Conservation (phyloP, 2,888 invertebrate species). For the Shargacucullia verbasci region DNA sequence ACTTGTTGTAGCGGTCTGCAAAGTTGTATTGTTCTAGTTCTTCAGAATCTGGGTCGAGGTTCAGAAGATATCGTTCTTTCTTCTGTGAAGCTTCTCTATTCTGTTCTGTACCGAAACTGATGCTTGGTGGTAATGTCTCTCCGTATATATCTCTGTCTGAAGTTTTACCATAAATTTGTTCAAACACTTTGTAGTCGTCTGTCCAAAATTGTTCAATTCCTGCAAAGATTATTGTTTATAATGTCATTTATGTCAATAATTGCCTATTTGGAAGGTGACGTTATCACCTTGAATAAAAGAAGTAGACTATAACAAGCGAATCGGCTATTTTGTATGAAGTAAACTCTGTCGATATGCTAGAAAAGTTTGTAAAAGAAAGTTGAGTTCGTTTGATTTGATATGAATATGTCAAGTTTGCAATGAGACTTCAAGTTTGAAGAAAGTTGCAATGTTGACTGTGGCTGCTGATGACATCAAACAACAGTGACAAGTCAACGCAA, state of each 20-base stretch:
- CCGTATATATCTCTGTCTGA: constrained; percentile 82
- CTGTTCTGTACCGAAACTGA: constrained; percentile 52
- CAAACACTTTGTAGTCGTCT: constrained; percentile 81
- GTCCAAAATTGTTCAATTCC: constrained; percentile 81
- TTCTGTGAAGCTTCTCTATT: constrained; percentile 71
- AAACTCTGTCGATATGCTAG: too few relatives aligned
- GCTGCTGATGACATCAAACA: constrained; percentile 29
- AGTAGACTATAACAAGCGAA: too few relatives aligned
- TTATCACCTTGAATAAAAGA: too few relatives aligned
- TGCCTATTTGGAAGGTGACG: too few relatives aligned
- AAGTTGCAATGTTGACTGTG: constrained; percentile 31
- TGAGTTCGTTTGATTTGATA: too few relatives aligned
- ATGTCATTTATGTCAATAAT: too few relatives aligned
- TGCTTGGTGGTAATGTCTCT: constrained; percentile 67
- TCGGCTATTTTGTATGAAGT: too few relatives aligned
- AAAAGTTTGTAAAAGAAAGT: too few relatives aligned
- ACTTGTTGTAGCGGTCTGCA: constrained; percentile 65
- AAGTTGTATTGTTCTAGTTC: constrained; percentile 61
- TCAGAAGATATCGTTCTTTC: constrained; percentile 65
- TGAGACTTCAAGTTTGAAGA: constrained; percentile 7
- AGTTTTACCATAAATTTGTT: constrained; percentile 82
- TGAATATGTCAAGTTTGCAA: too few relatives aligned
- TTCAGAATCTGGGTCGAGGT: constrained; percentile 56
- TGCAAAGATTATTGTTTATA: constrained; percentile 55
- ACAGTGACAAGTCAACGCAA: constrained; percentile 30